Evolutionary conservation across 2,888 invertebrate species (phyloP).

Genomic region (Oligia fasciuncula): DNA sequence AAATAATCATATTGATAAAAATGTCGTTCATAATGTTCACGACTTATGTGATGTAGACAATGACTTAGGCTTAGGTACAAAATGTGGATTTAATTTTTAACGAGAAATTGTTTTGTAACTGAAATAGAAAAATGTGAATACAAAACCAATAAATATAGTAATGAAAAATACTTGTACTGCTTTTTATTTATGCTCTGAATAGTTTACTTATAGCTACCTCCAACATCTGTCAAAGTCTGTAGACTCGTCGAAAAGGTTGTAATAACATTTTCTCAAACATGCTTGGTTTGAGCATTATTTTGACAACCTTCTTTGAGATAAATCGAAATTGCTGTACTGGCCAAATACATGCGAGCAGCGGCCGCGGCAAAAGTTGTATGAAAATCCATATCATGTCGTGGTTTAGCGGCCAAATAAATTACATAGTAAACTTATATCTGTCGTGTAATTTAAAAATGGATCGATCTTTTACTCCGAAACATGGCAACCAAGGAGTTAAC

Average conservation of each 20-base stretch:
- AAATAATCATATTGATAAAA: slow-evolving; percentile 59
- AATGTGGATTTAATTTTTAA: slow-evolving; percentile 85
- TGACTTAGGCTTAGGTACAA: slow-evolving; percentile 88
- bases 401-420: too few relatives aligned
- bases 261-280: neutral
- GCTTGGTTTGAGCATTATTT: too few relatives aligned
- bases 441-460: too few relatives aligned
- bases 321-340: too few relatives aligned
- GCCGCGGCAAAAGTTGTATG: too few relatives aligned
- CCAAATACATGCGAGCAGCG: too few relatives aligned
- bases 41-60: slow-evolving; percentile 85
- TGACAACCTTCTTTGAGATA: too few relatives aligned
- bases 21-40: slow-evolving; percentile 68
- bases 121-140: slow-evolving; percentile 89
- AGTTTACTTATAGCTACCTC: neutral
- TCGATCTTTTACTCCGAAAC: too few relatives aligned
- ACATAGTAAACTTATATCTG: too few relatives aligned
- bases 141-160: slow-evolving; percentile 88
- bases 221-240: neutral
- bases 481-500: too few relatives aligned
- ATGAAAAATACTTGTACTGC: slow-evolving; percentile 62
- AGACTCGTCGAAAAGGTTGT: neutral
- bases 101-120: slow-evolving; percentile 87
- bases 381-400: too few relatives aligned
- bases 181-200: slow-evolving; percentile 36